phyloP scores from a whole-genome alignment of 1,140 invertebrate genomes.

The Anastrepha obliqua region DNA sequence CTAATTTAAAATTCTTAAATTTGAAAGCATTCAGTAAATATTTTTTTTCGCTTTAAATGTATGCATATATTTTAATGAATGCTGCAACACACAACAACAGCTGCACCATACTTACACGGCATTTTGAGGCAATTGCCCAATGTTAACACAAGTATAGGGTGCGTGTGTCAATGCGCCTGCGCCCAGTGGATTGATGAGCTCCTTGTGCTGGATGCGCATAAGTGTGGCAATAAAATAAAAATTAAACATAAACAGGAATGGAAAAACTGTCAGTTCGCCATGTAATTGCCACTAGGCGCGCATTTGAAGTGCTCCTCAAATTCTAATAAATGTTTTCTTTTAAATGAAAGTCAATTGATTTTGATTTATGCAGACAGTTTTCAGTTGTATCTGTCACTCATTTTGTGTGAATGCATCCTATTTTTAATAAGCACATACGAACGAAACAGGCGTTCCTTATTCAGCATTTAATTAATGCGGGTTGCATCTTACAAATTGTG shows the following conservation, averaged over 20 bases:
- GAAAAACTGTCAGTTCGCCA: not conserved
- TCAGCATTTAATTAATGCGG: not conserved
- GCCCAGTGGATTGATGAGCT: not conserved
- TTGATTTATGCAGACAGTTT: constrained; percentile 20
- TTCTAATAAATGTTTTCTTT: not conserved
- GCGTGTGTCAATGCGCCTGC: not conserved
- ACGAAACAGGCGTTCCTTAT: not conserved
- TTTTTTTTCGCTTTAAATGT: not conserved
- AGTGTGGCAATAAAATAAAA: not conserved
- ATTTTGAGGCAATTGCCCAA: not conserved
- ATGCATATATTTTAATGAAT: not conserved
- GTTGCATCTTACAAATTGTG: constrained; percentile 17
- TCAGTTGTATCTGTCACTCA: not conserved
- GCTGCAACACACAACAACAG: not conserved
- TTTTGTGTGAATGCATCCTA: not conserved
- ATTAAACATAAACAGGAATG: not conserved
- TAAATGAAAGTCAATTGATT: constrained; percentile 29
- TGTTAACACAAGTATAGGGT: not conserved
- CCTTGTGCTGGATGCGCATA: not conserved
- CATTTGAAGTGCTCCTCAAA: not conserved
- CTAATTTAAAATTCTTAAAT: not conserved
- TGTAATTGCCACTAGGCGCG: not conserved
- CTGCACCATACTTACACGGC: no score
- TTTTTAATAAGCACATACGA: not conserved
- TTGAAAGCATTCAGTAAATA: not conserved